Evolutionary conservation across 2,113 vertebrate genomes (phyloP).

Genomic region (Melanostigma gelatinosum): DNA sequence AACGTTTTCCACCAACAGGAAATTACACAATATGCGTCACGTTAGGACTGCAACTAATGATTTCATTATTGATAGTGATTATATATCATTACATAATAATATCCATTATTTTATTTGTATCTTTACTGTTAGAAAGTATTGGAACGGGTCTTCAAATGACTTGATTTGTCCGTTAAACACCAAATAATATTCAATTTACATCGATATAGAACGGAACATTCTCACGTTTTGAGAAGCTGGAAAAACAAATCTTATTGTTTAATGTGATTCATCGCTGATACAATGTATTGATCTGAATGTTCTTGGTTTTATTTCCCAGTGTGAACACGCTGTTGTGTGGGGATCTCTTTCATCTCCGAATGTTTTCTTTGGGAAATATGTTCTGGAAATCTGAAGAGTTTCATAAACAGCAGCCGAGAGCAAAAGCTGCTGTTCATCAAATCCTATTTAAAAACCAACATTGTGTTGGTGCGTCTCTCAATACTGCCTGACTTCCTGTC

Average conservation of each 20-base stretch:
- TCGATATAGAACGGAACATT: background rate
- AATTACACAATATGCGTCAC: background rate
- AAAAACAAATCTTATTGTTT: background rate
- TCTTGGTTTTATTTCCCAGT: too few relatives aligned
- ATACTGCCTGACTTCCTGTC: too few relatives aligned
- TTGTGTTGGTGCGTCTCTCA: too few relatives aligned
- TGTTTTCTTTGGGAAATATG: conserved; percentile 6
- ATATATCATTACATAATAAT: too few relatives aligned
- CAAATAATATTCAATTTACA: background rate
- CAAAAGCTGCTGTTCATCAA: too few relatives aligned
- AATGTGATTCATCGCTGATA: background rate
- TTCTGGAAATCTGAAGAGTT: background rate
- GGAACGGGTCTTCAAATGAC: too few relatives aligned
- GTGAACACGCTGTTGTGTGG: background rate
- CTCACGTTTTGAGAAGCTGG: background rate
- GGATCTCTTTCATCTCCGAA: background rate
- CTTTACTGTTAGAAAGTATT: too few relatives aligned
- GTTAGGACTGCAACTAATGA: too few relatives aligned
- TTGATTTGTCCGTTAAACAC: background rate
- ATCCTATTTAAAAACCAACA: too few relatives aligned
- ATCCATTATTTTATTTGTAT: too few relatives aligned
- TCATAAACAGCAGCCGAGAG: background rate
- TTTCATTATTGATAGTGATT: too few relatives aligned
- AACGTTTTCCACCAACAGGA: background rate
- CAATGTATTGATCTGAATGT: too few relatives aligned